Conservation (phyloP, 2,113 vertebrate genomes). For the Oxygymnocypris stewartii region DNA sequence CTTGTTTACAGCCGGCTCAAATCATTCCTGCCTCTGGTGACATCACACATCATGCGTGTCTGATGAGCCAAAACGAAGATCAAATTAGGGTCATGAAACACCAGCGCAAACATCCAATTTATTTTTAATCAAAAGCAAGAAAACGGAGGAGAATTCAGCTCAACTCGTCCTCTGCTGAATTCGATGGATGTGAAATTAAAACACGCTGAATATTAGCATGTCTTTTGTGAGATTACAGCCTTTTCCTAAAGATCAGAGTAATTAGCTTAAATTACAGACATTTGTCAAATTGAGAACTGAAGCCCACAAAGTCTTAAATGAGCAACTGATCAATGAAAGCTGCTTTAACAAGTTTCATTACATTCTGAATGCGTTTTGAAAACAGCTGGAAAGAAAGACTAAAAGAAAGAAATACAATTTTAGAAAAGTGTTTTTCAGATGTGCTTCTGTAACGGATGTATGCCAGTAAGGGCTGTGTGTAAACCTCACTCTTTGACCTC, state of each 20-base stretch:
- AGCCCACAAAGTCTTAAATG: neutral
- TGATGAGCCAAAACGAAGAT: constrained; percentile 52
- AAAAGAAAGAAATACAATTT: no score
- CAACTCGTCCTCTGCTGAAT: neutral
- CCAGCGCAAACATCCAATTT: constrained; percentile 43
- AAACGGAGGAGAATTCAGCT: neutral
- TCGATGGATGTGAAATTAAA: neutral
- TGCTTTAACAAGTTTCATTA: constrained; percentile 2
- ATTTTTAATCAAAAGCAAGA: constrained; percentile 43
- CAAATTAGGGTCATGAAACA: constrained; percentile 43
- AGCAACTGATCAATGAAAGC: neutral
- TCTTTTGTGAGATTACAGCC: constrained; percentile 17
- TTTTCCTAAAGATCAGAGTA: constrained; percentile 36
- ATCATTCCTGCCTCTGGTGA: constrained; percentile 50
- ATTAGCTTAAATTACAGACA: constrained; percentile 32
- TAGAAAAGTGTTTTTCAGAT: no score
- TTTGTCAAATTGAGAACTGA: constrained; percentile 4
- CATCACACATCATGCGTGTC: constrained; percentile 54
- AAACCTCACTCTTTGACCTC: no score
- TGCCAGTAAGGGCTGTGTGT: no score
- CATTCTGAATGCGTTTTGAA: no score
- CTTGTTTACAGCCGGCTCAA: constrained; percentile 52
- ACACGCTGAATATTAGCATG: neutral
- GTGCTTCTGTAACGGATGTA: no score
- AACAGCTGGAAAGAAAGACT: no score